Evolutionary conservation across 2,888 invertebrate species (phyloP).

Genomic region (Baronia brevicornis): DNA sequence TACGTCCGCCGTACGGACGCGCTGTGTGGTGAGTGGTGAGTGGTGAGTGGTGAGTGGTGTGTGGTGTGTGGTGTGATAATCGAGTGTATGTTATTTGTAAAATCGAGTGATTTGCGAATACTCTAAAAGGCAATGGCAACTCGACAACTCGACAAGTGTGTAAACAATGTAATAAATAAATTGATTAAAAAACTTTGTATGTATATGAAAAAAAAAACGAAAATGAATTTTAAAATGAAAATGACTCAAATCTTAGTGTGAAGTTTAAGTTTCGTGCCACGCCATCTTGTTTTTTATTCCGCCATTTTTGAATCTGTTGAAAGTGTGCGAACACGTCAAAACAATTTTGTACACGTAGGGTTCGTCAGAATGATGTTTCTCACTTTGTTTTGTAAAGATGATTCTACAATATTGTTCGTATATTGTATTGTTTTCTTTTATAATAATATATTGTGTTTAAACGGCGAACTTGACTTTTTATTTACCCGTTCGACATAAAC

Average conservation of each 20-base stretch:
- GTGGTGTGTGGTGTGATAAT: too few relatives aligned
- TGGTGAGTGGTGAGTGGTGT: too few relatives aligned
- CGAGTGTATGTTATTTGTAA: too few relatives aligned
- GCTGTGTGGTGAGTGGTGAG: conserved; percentile 9
- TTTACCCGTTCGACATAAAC: conserved; percentile 26
- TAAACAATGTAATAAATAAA: too few relatives aligned
- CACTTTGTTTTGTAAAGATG: conserved; percentile 49
- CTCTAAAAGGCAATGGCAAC: conserved; percentile 20
- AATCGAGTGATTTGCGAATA: too few relatives aligned
- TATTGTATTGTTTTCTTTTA: conserved; percentile 71
- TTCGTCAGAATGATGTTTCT: conserved; percentile 2
- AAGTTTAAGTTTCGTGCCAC: too few relatives aligned
- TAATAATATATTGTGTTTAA: conserved; percentile 75
- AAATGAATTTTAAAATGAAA: too few relatives aligned
- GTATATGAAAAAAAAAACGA: too few relatives aligned
- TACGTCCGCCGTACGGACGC: conserved; percentile 15
- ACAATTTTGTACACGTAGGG: conserved; percentile 7
- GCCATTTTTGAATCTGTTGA: neutral
- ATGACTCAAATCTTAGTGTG: too few relatives aligned
- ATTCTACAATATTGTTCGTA: conserved; percentile 71
- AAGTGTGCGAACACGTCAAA: conserved; percentile 11
- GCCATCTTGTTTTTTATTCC: too few relatives aligned
- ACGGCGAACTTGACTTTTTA: conserved; percentile 38
- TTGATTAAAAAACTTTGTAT: too few relatives aligned
- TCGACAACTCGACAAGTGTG: too few relatives aligned